A percentile compares a stretch with the other conserved stretches of the same genome.
Evolutionary conservation across 2,113 vertebrate genomes (phyloP).

Genomic region (Cyanoderma ruficeps): DNA sequence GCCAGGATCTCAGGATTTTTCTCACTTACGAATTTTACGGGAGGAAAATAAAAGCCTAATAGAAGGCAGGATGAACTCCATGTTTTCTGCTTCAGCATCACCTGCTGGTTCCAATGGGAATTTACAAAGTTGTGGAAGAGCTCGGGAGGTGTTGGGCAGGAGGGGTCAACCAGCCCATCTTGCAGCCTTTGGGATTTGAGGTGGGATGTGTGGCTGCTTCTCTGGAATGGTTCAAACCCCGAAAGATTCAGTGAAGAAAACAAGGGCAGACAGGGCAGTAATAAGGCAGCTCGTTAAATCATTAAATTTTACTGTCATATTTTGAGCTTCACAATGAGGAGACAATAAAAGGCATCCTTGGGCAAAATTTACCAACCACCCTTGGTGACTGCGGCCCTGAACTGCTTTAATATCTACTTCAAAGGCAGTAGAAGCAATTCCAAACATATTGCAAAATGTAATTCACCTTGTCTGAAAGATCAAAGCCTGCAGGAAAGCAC

Average conservation of each 20-base stretch:
- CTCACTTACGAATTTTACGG: neutral
- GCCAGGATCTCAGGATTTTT: neutral
- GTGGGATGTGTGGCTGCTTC: neutral
- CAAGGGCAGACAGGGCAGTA: neutral
- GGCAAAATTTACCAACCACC: neutral
- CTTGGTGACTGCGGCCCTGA: neutral
- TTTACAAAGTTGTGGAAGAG: neutral
- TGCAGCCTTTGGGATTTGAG: neutral
- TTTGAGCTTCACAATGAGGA: neutral
- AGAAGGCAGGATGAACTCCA: neutral
- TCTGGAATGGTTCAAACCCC: neutral
- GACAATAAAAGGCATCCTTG: neutral
- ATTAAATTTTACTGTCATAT: neutral
- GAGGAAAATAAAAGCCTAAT: constrained; percentile 29
- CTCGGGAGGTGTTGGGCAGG: neutral
- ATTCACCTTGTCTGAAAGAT: neutral
- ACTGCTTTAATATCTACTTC: neutral
- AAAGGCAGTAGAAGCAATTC: neutral
- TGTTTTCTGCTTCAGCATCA: constrained; percentile 68
- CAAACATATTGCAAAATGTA: neutral
- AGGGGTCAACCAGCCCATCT: neutral
- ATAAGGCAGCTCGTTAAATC: neutral
- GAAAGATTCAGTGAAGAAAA: neutral
- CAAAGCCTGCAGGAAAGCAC: neutral
- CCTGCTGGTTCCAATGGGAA: constrained; percentile 57